Conservation (phyloP, 1,140 invertebrate genomes). For the Rhizoglyphus robini region DNA sequence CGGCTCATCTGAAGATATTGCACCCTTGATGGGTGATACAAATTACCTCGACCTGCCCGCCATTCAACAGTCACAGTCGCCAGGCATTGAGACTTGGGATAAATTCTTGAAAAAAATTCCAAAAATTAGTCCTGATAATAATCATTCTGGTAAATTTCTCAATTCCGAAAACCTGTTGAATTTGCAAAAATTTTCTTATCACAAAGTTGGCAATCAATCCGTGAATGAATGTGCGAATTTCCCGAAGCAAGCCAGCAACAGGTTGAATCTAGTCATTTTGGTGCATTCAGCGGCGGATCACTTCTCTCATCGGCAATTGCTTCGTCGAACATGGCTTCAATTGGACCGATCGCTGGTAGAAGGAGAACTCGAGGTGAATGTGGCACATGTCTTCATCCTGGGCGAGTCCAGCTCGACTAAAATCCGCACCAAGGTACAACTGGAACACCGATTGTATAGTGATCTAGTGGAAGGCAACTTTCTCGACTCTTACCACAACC, state of each 20-base stretch:
- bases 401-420: background rate
- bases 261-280: conserved; percentile 25
- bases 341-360: conserved; percentile 20
- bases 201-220: background rate
- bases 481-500: conserved; percentile 60
- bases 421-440: background rate
- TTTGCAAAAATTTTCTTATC: background rate
- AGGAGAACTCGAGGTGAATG: conserved; percentile 30
- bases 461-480: conserved; percentile 47
- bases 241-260: background rate
- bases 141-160: too few species aligned
- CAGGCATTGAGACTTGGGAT: background rate
- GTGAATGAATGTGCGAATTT: background rate
- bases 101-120: background rate
- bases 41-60: too few species aligned
- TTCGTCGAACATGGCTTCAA: conserved; percentile 32
- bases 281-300: conserved; percentile 35
- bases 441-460: conserved; percentile 29
- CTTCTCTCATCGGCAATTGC: conserved; percentile 32
- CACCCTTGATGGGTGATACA: too few species aligned
- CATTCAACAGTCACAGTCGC: background rate
- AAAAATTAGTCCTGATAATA: too few species aligned
- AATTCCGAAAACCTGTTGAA: too few species aligned
- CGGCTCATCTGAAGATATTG: background rate
- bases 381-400: conserved; percentile 26